These are phyloP conservation scores for Scaeva pyrastri DNA, from an alignment of 2,888 invertebrate genomes.

Conservation along the genomic window DNA sequence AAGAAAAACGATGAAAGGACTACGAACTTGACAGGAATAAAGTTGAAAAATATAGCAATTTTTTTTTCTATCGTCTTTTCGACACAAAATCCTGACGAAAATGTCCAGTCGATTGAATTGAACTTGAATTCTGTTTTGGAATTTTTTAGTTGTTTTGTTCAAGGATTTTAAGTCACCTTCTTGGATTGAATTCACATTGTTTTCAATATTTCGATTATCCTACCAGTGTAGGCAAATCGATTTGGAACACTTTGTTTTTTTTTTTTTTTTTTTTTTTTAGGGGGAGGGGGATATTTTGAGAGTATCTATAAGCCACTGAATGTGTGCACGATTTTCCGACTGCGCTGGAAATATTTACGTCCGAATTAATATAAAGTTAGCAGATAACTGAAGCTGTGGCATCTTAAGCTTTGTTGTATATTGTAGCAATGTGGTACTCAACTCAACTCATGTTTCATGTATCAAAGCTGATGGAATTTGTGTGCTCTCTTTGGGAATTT, in stretches of 20 bases:
- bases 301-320: constrained; percentile 52
- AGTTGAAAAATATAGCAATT: constrained; percentile 37
- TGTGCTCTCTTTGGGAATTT: constrained; percentile 30
- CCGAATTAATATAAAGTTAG: constrained; percentile 82
- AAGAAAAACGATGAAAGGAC: constrained; percentile 27
- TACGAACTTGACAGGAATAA: constrained; percentile 55
- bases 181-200: constrained; percentile 35
- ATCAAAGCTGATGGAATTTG: background rate
- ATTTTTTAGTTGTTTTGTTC: too few relatives aligned
- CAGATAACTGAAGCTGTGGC: constrained; percentile 80
- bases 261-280: constrained; percentile 13
- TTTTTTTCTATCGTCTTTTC: constrained; percentile 4
- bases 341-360: constrained; percentile 77
- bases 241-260: constrained; percentile 13
- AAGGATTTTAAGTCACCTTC: background rate
- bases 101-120: background rate
- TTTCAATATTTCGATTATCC: background rate
- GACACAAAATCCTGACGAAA: background rate
- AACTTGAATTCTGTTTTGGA: background rate
- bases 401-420: constrained; percentile 54
- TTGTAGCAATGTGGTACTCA: constrained; percentile 32
- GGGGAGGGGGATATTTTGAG: background rate
- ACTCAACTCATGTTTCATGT: background rate
- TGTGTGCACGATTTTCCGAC: constrained; percentile 27
- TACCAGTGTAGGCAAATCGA: background rate